These are phyloP conservation scores for Pseudococcus longispinus DNA, from an alignment of 2,888 invertebrate species.

Conservation along the genomic window DNA sequence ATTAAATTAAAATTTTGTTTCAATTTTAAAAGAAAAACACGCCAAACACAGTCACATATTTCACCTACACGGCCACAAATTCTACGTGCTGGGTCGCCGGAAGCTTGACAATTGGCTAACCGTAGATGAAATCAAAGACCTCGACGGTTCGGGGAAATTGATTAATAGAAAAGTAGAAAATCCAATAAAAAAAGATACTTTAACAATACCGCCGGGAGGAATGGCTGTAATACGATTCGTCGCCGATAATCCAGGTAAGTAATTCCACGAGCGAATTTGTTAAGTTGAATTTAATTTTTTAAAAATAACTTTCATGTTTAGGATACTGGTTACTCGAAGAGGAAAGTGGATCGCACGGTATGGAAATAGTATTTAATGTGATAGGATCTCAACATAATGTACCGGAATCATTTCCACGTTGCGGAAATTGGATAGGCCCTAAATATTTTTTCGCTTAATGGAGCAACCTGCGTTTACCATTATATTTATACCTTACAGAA, in stretches of 20 bases:
- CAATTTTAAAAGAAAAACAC: not conserved
- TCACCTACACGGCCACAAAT: slow-evolving; percentile 78
- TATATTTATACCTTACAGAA: slow-evolving; percentile 9
- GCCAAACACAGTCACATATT: slow-evolving; percentile 70
- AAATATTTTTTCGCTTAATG: slow-evolving; percentile 74
- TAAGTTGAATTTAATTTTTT: slow-evolving; percentile 47
- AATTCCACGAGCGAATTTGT: not conserved
- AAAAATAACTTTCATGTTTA: slow-evolving; percentile 61
- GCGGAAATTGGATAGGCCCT: slow-evolving; percentile 78
- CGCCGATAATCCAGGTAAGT: slow-evolving; percentile 76
- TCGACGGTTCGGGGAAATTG: slow-evolving; percentile 69
- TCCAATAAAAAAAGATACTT: slow-evolving; percentile 76
- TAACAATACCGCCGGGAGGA: slow-evolving; percentile 75
- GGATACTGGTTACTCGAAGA: slow-evolving; percentile 85
- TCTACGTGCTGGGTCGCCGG: slow-evolving; percentile 69
- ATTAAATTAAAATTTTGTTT: not conserved
- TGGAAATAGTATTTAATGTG: slow-evolving; percentile 77
- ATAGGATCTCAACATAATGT: slow-evolving; percentile 71
- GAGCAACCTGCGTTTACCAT: slow-evolving; percentile 22
- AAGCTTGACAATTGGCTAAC: slow-evolving; percentile 33
- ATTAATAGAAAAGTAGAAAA: slow-evolving; percentile 69
- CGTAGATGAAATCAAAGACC: slow-evolving; percentile 63
- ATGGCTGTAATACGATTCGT: slow-evolving; percentile 75
- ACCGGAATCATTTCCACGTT: slow-evolving; percentile 75
- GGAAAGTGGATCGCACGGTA: slow-evolving; percentile 78